Conservation (phyloP, 2,797 vertebrate genomes). For the Sebastes goodei region DNA sequence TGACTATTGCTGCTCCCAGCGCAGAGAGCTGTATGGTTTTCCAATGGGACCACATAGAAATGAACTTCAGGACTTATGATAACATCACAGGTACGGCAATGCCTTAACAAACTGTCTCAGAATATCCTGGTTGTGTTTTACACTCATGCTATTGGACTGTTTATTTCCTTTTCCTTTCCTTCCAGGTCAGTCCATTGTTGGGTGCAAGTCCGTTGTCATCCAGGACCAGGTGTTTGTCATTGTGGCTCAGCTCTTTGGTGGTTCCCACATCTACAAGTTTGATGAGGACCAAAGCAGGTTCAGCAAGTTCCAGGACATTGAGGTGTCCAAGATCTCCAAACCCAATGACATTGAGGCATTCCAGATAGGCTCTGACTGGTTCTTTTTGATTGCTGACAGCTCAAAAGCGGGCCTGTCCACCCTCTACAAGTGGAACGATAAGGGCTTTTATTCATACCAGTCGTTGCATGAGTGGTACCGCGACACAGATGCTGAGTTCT, state of each 20-base stretch:
- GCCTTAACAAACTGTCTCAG: background rate
- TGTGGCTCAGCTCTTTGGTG: conserved; percentile 97
- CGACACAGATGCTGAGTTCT: conserved; percentile 95
- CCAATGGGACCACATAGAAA: conserved; percentile 99
- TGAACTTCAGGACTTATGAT: conserved; percentile 98
- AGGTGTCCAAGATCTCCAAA: conserved; percentile 97
- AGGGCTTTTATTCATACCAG: conserved; percentile 97
- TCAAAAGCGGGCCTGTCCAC: conserved; percentile 98
- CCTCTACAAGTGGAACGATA: conserved; percentile 97
- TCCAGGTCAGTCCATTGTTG: conserved; percentile 96
- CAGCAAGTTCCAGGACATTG: conserved; percentile 98
- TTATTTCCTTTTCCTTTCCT: background rate
- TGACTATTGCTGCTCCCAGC: conserved; percentile 94
- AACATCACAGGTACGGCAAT: conserved; percentile 92
- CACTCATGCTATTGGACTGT: background rate
- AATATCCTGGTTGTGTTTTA: background rate
- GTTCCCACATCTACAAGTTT: conserved; percentile 97
- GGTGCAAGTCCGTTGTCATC: conserved; percentile 95
- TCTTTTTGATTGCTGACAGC: conserved; percentile 97
- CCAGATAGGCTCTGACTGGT: conserved; percentile 92
- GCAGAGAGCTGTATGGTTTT: conserved; percentile 97
- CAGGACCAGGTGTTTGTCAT: conserved; percentile 95
- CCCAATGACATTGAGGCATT: conserved; percentile 97
- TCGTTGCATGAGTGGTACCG: conserved; percentile 98
- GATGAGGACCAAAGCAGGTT: conserved; percentile 97